Evolutionary conservation across 2,888 invertebrate genomes (phyloP), one percentile per base, ranked within the genome.

Genomic region (Aphrophora alni): DNA sequence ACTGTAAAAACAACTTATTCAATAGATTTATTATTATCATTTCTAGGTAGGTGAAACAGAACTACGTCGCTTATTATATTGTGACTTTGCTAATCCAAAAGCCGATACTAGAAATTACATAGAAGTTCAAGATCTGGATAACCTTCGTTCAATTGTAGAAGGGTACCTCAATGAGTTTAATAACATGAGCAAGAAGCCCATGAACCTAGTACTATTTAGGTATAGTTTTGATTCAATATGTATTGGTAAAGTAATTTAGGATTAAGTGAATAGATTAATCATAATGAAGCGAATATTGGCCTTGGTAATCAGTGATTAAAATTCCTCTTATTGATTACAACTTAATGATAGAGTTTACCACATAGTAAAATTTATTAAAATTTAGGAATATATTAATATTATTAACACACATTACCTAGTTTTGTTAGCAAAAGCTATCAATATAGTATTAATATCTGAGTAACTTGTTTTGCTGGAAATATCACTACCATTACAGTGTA

Each of bases 61-160:
- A 87, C 90, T 98, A 8, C 91, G 98, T 80, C 95, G 94, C 85
- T 90, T 98, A 82, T 92, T 98, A 81, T 98, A 95, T 88, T 98
- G 98, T 87, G 98, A 98, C 88, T 98, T 98, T 87, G 94, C 95
- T 0, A 98, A 98, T 89, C 96, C 97, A 0, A 98, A 98, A 90
- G 95, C 95, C 14, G 97, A 98, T 86, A 92, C 93, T 14, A 92
- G 96, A 38, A 93, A 95, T 86, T 98, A 98, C 86, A 92, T 95
- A 86, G 98, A 98, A 90, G 97, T 97, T 0, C 88, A 91, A 0
- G 96, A 98, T 87, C 90, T 97, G 87, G 95, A 95, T 69, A 92
- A 93, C 83, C 89, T 98, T 80, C 92, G 94, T 81, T 89, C 91
- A 0, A 95, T 97, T 7, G 97, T 97, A 0, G 97, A 98, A 85